Evolutionary conservation across 1,140 invertebrate species (phyloP).

Genomic region (Anastrepha ludens): DNA sequence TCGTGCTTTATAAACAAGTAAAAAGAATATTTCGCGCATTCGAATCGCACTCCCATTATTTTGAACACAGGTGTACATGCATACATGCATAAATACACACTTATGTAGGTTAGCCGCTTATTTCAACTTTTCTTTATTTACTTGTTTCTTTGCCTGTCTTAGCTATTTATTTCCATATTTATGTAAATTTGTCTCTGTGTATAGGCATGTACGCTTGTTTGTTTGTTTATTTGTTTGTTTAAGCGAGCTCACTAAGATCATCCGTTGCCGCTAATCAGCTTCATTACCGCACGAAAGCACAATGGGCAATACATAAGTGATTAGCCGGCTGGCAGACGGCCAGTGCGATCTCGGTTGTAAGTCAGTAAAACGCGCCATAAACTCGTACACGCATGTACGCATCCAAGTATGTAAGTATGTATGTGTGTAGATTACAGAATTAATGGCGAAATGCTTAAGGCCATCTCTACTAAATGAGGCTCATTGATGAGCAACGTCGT

Average conservation of each 20-base stretch:
- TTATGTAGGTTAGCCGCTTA: too few species aligned
- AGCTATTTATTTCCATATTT: constrained; percentile 19
- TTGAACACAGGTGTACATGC: too few species aligned
- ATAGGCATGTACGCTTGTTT: too few species aligned
- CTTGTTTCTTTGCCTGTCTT: background rate
- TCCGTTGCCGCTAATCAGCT: background rate
- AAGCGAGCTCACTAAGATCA: background rate
- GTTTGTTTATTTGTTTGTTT: background rate
- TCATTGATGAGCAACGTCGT: background rate
- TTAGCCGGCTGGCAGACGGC: background rate
- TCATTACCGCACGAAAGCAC: background rate
- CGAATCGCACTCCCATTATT: too few species aligned
- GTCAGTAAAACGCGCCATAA: background rate
- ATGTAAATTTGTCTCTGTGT: too few species aligned
- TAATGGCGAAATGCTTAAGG: background rate
- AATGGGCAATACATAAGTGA: background rate
- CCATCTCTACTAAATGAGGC: background rate
- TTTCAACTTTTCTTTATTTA: too few species aligned
- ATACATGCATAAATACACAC: too few species aligned
- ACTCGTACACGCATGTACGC: background rate
- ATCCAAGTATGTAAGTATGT: background rate
- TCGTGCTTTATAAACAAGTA: too few species aligned
- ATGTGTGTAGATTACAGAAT: background rate
- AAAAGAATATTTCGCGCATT: too few species aligned
- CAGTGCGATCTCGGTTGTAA: background rate